Evolutionary conservation across 1,140 invertebrate genomes (phyloP).

Genomic region (Anoplophora glabripennis): DNA sequence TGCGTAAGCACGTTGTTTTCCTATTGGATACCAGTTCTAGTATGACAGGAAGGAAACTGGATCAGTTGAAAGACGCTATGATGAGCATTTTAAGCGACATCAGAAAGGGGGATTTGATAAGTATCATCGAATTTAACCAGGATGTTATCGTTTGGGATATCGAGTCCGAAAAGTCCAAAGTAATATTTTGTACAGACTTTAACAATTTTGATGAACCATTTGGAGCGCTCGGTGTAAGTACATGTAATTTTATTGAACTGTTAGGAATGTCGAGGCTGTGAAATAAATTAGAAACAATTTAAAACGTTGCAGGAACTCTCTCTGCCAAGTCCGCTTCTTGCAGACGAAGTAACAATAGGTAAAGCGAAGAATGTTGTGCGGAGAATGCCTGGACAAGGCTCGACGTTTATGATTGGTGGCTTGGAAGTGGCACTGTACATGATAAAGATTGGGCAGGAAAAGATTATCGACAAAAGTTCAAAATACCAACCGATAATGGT

Average conservation of each 20-base stretch:
- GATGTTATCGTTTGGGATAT: constrained; percentile 42
- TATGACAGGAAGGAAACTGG: constrained; percentile 63
- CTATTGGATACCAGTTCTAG: constrained; percentile 68
- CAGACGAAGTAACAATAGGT: too few relatives aligned
- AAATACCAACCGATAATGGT: too few relatives aligned
- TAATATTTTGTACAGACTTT: neutral
- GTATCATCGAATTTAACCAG: constrained; percentile 62
- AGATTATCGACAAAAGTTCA: too few relatives aligned
- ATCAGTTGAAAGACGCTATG: constrained; percentile 66
- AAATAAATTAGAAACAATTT: too few relatives aligned
- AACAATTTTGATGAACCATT: neutral
- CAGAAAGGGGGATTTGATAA: constrained; percentile 62
- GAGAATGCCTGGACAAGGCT: too few relatives aligned
- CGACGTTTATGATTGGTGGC: too few relatives aligned
- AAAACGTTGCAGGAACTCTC: too few relatives aligned
- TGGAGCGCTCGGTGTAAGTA: neutral
- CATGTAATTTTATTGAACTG: neutral
- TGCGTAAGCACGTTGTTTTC: constrained; percentile 69
- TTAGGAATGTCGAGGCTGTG: neutral
- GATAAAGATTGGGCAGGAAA: too few relatives aligned
- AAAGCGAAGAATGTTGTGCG: too few relatives aligned
- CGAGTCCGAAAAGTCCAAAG: neutral
- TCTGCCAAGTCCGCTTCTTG: too few relatives aligned
- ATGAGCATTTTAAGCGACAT: constrained; percentile 61
- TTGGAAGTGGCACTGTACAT: too few relatives aligned